phyloP scores from a whole-genome alignment of 2,888 invertebrate genomes.

The Myopa testacea region DNA sequence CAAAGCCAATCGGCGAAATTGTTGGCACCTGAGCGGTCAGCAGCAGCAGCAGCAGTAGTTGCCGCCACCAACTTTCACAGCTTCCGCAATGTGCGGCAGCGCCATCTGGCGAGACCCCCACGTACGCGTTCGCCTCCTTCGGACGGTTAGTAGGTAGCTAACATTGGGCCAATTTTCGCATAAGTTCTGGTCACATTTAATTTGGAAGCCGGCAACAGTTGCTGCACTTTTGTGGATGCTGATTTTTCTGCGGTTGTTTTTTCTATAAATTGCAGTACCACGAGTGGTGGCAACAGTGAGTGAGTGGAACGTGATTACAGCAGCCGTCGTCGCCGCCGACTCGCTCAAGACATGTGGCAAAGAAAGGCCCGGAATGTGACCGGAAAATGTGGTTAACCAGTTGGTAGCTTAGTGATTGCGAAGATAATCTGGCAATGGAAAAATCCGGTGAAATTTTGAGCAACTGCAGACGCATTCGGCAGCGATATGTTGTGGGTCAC shows the following conservation, averaged over 20 bases:
- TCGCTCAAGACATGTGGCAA: neutral
- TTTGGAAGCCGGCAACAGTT: slow-evolving; percentile 27
- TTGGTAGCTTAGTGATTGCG: too few relatives aligned
- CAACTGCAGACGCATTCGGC: too few relatives aligned
- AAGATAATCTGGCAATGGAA: too few relatives aligned
- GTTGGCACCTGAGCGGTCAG: slow-evolving; percentile 52
- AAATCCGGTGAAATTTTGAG: too few relatives aligned
- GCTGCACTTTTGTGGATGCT: slow-evolving; percentile 6
- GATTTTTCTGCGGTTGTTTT: neutral
- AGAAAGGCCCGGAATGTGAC: neutral
- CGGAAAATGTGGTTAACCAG: neutral
- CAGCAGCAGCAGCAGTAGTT: slow-evolving; percentile 15
- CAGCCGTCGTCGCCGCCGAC: neutral
- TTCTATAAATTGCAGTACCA: neutral
- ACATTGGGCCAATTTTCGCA: slow-evolving; percentile 57
- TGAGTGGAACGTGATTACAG: neutral
- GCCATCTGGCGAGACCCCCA: slow-evolving; percentile 41
- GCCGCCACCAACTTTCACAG: slow-evolving; percentile 43
- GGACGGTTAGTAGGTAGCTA: slow-evolving; percentile 47
- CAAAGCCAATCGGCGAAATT: slow-evolving; percentile 53
- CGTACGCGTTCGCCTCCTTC: slow-evolving; percentile 17
- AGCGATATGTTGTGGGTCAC: too few relatives aligned
- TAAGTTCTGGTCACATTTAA: slow-evolving; percentile 61
- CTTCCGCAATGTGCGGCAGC: slow-evolving; percentile 31
- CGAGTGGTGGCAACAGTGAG: neutral